These are phyloP conservation scores for Apogon talboti DNA, from an alignment of 2,797 vertebrate species.

Conservation along the genomic window DNA sequence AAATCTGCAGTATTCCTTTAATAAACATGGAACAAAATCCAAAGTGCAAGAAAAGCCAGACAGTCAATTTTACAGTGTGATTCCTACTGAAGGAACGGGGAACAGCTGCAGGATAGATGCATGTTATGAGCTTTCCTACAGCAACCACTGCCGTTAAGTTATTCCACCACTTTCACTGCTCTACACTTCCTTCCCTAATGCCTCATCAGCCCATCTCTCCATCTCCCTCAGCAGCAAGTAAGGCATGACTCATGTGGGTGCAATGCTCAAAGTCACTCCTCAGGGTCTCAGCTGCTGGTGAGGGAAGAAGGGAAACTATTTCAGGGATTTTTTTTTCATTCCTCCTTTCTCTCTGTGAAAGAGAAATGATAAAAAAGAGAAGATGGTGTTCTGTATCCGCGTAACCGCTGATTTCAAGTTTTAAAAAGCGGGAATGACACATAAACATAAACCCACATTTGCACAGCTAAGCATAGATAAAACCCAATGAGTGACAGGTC, in stretches of 20 bases:
- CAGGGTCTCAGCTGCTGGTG: slow-evolving; percentile 60
- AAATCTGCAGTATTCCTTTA: too few species aligned
- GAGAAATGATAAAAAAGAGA: slow-evolving; percentile 26
- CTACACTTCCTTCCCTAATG: slow-evolving; percentile 59
- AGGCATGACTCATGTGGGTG: slow-evolving; percentile 73
- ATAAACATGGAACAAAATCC: too few species aligned
- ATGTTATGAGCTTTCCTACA: slow-evolving; percentile 35
- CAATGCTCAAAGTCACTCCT: slow-evolving; percentile 47
- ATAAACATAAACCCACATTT: slow-evolving; percentile 7
- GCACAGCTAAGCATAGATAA: slow-evolving; percentile 3
- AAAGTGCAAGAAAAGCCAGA: too few species aligned
- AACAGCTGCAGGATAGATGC: slow-evolving; percentile 53
- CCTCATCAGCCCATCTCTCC: slow-evolving; percentile 57
- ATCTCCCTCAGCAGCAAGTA: slow-evolving; percentile 63
- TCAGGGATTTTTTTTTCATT: slow-evolving; percentile 32
- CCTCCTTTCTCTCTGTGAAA: slow-evolving; percentile 29
- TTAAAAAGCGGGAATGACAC: slow-evolving; percentile 7
- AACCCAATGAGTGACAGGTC: slow-evolving; percentile 25
- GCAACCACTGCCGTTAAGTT: slow-evolving; percentile 49
- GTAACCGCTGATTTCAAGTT: slow-evolving; percentile 12
- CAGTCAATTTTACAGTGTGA: too few species aligned
- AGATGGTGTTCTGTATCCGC: slow-evolving; percentile 13
- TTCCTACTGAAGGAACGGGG: slow-evolving; percentile 22
- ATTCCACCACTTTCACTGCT: slow-evolving; percentile 49
- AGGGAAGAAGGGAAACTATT: slow-evolving; percentile 63